Percentiles rank a stretch among this genome's conserved stretches.
Evolutionary conservation across 2,797 vertebrate species (phyloP).

Genomic region (Gymnopithys bicolor): DNA sequence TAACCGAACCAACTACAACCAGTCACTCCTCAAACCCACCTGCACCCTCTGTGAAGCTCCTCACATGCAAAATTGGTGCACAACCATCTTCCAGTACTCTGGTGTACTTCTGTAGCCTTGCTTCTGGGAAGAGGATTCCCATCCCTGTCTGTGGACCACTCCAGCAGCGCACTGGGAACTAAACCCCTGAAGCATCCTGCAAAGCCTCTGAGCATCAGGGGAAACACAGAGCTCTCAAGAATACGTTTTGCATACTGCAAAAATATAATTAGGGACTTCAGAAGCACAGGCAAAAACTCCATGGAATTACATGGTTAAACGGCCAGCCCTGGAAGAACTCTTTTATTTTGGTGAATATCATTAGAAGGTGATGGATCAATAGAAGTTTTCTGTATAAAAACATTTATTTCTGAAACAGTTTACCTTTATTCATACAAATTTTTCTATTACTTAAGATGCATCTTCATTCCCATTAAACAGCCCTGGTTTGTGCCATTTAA

Average conservation of each 20-base stretch:
- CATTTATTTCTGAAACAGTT: neutral
- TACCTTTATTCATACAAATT: neutral
- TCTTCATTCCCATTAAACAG: neutral
- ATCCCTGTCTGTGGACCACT: neutral
- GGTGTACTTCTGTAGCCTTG: neutral
- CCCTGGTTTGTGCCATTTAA: neutral
- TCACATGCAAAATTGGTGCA: neutral
- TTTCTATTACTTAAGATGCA: neutral
- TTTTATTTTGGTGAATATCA: neutral
- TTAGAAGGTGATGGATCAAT: neutral
- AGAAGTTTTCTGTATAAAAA: neutral
- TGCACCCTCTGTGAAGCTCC: neutral
- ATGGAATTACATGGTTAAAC: neutral
- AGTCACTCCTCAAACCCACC: neutral
- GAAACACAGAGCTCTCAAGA: neutral
- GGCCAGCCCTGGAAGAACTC: neutral
- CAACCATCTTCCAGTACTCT: neutral
- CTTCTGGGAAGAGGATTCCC: neutral
- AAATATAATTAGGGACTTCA: neutral
- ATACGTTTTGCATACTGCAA: neutral
- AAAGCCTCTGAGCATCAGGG: neutral
- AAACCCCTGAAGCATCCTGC: fast-evolving
- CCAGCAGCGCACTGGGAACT: neutral
- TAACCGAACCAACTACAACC: neutral
- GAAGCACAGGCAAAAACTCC: neutral